Evolutionary conservation across 2,797 vertebrate species (phyloP).

Genomic region (Sebastes trivittatus): DNA sequence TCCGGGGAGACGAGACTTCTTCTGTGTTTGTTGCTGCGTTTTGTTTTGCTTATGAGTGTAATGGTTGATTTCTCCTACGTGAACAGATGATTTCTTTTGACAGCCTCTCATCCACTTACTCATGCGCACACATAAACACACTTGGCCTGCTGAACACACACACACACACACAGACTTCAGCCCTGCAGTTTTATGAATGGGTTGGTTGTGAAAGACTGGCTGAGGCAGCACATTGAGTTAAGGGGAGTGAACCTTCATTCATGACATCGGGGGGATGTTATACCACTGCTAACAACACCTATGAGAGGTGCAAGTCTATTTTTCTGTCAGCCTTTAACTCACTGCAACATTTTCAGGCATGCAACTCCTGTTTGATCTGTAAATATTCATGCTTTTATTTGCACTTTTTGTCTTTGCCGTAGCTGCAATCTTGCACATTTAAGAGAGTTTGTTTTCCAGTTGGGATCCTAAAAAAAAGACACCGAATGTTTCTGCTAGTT

Average conservation of each 20-base stretch:
- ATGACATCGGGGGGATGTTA: conserved; percentile 61
- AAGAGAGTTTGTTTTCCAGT: not conserved
- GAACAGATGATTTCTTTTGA: conserved; percentile 58
- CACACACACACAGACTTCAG: conserved; percentile 56
- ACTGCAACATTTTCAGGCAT: not conserved
- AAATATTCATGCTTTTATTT: not conserved
- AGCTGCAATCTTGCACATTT: not conserved
- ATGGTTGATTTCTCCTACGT: conserved; percentile 45
- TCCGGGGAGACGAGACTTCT: conserved; percentile 22
- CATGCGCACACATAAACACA: conserved; percentile 35
- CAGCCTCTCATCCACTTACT: conserved; percentile 39
- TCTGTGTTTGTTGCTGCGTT: conserved; percentile 22
- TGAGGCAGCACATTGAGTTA: conserved; percentile 81
- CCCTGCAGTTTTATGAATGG: conserved; percentile 85
- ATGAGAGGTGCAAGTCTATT: conserved; percentile 11
- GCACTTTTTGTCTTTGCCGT: not conserved
- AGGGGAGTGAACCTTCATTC: conserved; percentile 80
- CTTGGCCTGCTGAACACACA: conserved; percentile 5
- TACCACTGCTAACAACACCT: conserved; percentile 43
- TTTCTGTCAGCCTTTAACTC: conserved; percentile 3
- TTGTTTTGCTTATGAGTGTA: conserved; percentile 52
- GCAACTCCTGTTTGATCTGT: not conserved
- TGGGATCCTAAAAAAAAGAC: not conserved
- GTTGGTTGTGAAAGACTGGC: conserved; percentile 83
- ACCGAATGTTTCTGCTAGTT: not conserved